These are phyloP conservation scores for Bicyclus anynana DNA, from an alignment of 1,140 invertebrate species.

Conservation along the genomic window DNA sequence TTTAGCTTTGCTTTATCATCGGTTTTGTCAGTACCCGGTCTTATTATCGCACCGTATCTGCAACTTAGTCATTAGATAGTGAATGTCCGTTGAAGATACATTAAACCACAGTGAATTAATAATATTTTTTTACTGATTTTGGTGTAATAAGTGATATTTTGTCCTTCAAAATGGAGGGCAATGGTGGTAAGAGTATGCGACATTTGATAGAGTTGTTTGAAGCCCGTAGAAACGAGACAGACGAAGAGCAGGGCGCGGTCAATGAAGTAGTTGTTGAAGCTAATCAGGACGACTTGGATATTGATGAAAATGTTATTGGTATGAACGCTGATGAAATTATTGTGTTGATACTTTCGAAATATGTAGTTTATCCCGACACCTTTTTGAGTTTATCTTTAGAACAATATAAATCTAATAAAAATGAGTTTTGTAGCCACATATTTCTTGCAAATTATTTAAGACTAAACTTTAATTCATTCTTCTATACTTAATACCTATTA, in stretches of 20 bases:
- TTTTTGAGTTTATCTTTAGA: no score
- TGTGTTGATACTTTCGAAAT: not conserved
- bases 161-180: constrained; percentile 22
- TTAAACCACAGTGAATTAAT: constrained; percentile 6
- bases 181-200: constrained; percentile 32
- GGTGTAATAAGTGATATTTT: not conserved
- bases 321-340: constrained; percentile 14
- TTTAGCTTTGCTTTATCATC: constrained; percentile 23
- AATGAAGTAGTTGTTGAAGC: constrained; percentile 26
- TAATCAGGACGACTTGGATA: constrained; percentile 23
- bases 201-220: constrained; percentile 65
- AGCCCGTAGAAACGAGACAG: constrained; percentile 23
- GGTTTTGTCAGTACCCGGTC: constrained; percentile 18
- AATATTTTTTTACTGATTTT: not conserved
- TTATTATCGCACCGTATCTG: constrained; percentile 24
- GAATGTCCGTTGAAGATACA: constrained; percentile 15
- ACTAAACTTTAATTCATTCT: not conserved
- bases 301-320: constrained; percentile 17
- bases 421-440: no score
- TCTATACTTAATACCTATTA: not conserved
- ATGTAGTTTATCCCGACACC: no score
- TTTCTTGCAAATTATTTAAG: not conserved
- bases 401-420: no score
- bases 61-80: constrained; percentile 31
- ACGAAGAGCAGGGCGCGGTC: constrained; percentile 35